A percentile compares a stretch with the other conserved stretches of the same genome.
phyloP scores from a whole-genome alignment of 2,888 invertebrate genomes.

The Ophion costatus region DNA sequence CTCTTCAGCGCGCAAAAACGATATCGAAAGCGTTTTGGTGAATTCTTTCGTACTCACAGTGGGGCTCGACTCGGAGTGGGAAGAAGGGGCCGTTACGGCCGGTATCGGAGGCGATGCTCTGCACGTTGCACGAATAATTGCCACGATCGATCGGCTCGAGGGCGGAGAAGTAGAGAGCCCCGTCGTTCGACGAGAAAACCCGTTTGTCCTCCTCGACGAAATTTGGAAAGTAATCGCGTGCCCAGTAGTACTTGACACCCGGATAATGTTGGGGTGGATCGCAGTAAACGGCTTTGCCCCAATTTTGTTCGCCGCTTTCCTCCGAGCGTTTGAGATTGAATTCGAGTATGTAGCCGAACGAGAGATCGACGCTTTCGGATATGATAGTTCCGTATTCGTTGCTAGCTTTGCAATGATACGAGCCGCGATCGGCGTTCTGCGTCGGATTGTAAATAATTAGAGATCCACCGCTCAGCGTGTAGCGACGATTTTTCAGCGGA shows the following conservation, averaged over 20 bases:
- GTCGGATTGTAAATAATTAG: constrained; percentile 94
- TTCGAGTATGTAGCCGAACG: constrained; percentile 95
- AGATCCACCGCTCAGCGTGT: constrained; percentile 95
- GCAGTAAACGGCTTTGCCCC: constrained; percentile 96
- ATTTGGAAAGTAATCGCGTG: constrained; percentile 94
- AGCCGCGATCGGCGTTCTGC: constrained; percentile 91
- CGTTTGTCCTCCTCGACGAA: constrained; percentile 96
- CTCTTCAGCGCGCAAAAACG: background rate
- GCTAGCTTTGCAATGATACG: constrained; percentile 96
- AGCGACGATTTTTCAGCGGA: constrained; percentile 89
- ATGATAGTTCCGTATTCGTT: constrained; percentile 95
- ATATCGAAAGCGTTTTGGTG: too few species aligned
- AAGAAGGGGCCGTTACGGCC: constrained; percentile 97
- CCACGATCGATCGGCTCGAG: constrained; percentile 95
- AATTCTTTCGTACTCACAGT: constrained; percentile 85
- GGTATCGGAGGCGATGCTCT: constrained; percentile 93
- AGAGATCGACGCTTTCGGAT: constrained; percentile 93
- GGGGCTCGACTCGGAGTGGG: constrained; percentile 91
- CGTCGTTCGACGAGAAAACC: constrained; percentile 97
- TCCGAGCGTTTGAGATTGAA: constrained; percentile 94
- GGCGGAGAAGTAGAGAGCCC: constrained; percentile 97
- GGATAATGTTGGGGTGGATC: constrained; percentile 97
- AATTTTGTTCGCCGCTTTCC: constrained; percentile 94
- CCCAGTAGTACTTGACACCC: constrained; percentile 95
- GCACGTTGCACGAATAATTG: constrained; percentile 96